phyloP scores from a whole-genome alignment of 1,140 invertebrate species.

The Ectropis grisescens region DNA sequence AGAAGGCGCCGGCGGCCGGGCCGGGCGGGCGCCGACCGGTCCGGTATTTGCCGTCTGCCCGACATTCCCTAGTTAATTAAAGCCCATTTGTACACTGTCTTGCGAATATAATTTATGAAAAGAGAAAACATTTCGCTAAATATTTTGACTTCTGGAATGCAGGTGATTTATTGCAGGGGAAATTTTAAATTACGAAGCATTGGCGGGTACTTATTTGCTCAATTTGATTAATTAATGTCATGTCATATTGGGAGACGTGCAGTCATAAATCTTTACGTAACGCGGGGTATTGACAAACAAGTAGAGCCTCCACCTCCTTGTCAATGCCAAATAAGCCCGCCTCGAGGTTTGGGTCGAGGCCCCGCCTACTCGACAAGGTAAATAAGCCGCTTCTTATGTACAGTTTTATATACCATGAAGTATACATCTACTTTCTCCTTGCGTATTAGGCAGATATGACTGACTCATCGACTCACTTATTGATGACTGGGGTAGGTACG shows the following conservation, averaged over 20 bases:
- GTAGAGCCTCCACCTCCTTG: slow-evolving; percentile 52
- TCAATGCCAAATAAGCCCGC: slow-evolving; percentile 61
- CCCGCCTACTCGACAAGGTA: slow-evolving; percentile 56
- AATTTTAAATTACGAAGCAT: no score
- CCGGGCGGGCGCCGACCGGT: slow-evolving; percentile 20
- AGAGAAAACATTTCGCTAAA: slow-evolving; percentile 39
- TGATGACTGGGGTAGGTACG: no score
- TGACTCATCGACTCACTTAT: no score
- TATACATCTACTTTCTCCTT: slow-evolving; percentile 11
- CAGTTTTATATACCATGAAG: slow-evolving; percentile 22
- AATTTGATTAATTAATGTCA: no score
- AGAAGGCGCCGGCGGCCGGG: slow-evolving; percentile 17
- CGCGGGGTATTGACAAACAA: slow-evolving; percentile 40
- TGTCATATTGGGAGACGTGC: no score
- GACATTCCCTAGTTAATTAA: slow-evolving; percentile 63
- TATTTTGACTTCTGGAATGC: slow-evolving; percentile 16
- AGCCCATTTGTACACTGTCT: slow-evolving; percentile 59
- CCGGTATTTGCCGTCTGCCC: slow-evolving; percentile 48
- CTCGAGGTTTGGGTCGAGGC: slow-evolving; percentile 53
- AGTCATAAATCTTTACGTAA: neutral
- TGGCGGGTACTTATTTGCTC: no score
- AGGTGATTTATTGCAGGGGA: slow-evolving; percentile 12
- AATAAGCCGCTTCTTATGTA: slow-evolving; percentile 50
- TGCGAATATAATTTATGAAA: slow-evolving; percentile 57
- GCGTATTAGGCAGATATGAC: no score